Base-by-base conservation (phyloP, 2,888 invertebrate genomes). In the Leptopilina syphax region DNA sequence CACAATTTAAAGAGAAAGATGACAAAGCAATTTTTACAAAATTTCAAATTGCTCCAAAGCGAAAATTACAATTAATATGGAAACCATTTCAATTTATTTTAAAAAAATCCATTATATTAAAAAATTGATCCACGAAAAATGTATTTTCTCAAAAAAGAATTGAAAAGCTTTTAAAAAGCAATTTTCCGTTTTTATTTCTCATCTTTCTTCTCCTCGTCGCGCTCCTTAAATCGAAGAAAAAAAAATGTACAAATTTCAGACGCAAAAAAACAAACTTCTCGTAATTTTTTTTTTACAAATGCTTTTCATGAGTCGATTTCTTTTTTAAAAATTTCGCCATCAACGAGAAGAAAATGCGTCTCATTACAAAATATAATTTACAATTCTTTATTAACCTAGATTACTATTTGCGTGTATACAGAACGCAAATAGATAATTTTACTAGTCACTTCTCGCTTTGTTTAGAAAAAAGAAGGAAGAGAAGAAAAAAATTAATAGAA, bases 1-100 rank as follows among this genome's bases (percentile, higher is more conserved):
- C 82, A 80, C 81, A 81, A 80, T 76, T 73, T 24, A 78, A 65
- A 50, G 70, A 68, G 77, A 81, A 76, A 81, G 73, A 73, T 57
- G 73, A 54, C 27, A 47, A 27, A 5, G 54, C 70, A 13, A 50
- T 50, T 50, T 12, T 44, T 44, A 68, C 18, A 24, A 68, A 68
- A 68, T 50, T 18, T 47, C 5, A 44, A 68, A 67, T 8, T 66
- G n/a, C 47, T 47, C 47, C 44, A 7, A 44, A 34, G 3, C 18
- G 18, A 18, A 44, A 44, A 44, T 44, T 44, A 34, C 44, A 44
- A 18, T 18, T 18, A 44, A 44, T 34, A 34, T 34, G 34, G 4
- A 34, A 34, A 34, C 34, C 4, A 34, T 34, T 34, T 34, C 34
- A 44, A 44, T 44, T 44, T 44, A 44, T 44, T 8, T 44, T 0